These are phyloP conservation scores for Palythoa caribaeorum DNA, from an alignment of 92 coral and sea anemone genomes.

Conservation along the genomic window DNA sequence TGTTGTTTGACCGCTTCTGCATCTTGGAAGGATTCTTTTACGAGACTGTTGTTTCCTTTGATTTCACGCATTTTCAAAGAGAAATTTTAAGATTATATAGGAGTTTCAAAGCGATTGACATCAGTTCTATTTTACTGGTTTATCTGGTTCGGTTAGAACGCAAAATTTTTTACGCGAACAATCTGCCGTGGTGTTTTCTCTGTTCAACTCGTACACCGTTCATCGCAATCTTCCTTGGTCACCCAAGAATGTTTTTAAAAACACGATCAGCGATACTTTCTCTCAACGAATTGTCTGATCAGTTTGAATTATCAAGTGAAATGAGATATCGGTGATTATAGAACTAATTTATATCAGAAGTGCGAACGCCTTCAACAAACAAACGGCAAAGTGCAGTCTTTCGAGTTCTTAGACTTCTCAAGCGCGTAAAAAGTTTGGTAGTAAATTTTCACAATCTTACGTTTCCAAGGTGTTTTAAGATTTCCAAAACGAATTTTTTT, in stretches of 20 bases:
- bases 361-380: neutral
- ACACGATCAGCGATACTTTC: neutral
- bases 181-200: too few species aligned
- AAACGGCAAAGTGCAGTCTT: neutral
- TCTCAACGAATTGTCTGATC: neutral
- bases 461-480: constrained; percentile 19
- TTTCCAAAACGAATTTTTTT: neutral
- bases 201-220: too few species aligned
- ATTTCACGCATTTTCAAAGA: constrained; percentile 27
- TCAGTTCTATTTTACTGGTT: neutral
- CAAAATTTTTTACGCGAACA: neutral
- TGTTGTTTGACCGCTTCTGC: neutral
- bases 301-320: constrained; percentile 3
- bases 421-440: neutral
- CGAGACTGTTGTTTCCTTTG: neutral
- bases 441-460: neutral
- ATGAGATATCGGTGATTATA: neutral
- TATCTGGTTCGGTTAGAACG: neutral
- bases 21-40: constrained; percentile 23
- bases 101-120: neutral
- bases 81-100: neutral
- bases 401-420: neutral
- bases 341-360: neutral
- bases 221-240: too few species aligned
- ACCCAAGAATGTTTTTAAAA: neutral